These are phyloP conservation scores for Julus scanicus DNA, from an alignment of 2,888 invertebrate species.

Conservation along the genomic window DNA sequence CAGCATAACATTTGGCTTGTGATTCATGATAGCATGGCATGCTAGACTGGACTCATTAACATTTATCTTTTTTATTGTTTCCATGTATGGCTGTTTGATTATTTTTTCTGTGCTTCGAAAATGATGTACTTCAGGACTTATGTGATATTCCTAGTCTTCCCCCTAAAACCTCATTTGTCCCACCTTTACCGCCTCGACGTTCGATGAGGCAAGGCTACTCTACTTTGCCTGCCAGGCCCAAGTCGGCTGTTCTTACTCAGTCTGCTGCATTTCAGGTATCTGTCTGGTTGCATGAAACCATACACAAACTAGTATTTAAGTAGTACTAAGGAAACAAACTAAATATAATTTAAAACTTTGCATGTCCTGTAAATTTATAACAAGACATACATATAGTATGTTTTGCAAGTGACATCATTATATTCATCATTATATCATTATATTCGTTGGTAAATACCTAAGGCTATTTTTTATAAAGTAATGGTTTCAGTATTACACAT, in stretches of 20 bases:
- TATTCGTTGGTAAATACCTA: too few species aligned
- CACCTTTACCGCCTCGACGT: constrained; percentile 53
- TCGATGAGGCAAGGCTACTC: constrained; percentile 50
- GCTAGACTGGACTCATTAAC: constrained; percentile 9
- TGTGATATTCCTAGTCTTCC: constrained; percentile 54
- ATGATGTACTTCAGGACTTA: constrained; percentile 24
- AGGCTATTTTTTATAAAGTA: too few species aligned
- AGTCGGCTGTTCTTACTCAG: constrained; percentile 48
- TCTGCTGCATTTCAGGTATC: constrained; percentile 54
- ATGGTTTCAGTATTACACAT: too few species aligned
- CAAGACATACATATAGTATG: too few species aligned
- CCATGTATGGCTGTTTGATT: constrained; percentile 46
- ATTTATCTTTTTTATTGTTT: constrained; percentile 53
- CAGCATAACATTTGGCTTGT: neutral
- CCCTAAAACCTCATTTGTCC: constrained; percentile 51
- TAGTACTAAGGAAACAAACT: constrained; percentile 48
- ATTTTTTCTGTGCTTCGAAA: constrained; percentile 48
- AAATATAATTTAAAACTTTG: too few species aligned
- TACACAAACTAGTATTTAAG: neutral
- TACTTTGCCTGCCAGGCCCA: constrained; percentile 56
- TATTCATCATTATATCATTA: too few species aligned
- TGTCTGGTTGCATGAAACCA: neutral
- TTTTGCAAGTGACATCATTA: too few species aligned
- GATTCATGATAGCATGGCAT: constrained; percentile 31
- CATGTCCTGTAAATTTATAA: too few species aligned